A percentile compares a stretch with the other conserved stretches of the same genome.
Conservation (phyloP, 2,888 invertebrate genomes). For the Zaprionus bogoriensis region DNA sequence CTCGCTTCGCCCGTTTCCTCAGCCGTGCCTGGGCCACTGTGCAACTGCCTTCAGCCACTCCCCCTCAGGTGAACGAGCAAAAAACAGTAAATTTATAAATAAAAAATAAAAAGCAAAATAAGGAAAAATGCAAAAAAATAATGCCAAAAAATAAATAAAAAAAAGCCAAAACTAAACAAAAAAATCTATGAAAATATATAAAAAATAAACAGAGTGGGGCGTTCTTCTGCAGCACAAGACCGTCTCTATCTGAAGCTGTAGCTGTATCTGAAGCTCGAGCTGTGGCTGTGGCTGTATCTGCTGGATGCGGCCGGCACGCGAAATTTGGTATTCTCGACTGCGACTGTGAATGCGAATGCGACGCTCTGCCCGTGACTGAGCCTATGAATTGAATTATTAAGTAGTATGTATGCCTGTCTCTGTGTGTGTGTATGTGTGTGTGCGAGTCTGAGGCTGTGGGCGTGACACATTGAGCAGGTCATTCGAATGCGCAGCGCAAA, state of each 20-base stretch:
- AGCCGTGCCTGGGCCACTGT: too few relatives aligned
- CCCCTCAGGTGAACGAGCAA: slow-evolving; percentile 26
- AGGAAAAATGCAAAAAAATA: neutral
- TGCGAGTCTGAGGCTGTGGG: slow-evolving; percentile 6
- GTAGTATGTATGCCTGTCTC: slow-evolving; percentile 43
- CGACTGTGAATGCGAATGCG: slow-evolving; percentile 45
- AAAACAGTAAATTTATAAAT: neutral
- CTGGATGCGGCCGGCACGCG: slow-evolving; percentile 20
- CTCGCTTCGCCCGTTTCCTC: slow-evolving; percentile 27
- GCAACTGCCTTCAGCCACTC: too few relatives aligned
- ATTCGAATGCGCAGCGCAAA: slow-evolving; percentile 67
- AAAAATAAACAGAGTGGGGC: too few relatives aligned
- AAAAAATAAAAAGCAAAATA: neutral
- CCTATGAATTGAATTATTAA: slow-evolving; percentile 79
- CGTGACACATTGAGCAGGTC: slow-evolving; percentile 63
- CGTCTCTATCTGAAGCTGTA: neutral
- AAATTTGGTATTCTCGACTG: slow-evolving; percentile 56
- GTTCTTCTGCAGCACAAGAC: neutral
- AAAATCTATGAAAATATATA: neutral
- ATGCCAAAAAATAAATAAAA: neutral
- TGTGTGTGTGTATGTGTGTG: slow-evolving; percentile 12
- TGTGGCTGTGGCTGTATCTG: slow-evolving; percentile 1
- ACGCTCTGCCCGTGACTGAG: slow-evolving; percentile 62
- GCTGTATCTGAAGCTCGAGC: neutral
- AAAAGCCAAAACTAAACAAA: too few relatives aligned